Conservation (phyloP, 1,140 invertebrate species). For the Papilio xuthus region DNA sequence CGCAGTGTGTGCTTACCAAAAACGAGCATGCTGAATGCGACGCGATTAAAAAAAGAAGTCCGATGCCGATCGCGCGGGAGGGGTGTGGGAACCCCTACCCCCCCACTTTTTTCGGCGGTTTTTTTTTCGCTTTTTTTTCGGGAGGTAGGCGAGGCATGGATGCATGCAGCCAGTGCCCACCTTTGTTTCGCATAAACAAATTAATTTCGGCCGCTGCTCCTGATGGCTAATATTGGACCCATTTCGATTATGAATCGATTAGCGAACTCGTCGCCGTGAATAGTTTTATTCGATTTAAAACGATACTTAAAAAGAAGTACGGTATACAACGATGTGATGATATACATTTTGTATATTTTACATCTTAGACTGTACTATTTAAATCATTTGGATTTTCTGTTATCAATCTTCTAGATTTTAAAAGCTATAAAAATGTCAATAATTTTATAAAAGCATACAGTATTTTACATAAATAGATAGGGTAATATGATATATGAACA, state of each 20-base stretch:
- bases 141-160: constrained; percentile 75
- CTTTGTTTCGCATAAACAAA: constrained; percentile 82
- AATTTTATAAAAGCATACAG: too few species aligned
- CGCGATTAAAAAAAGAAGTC: constrained; percentile 81
- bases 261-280: neutral
- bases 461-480: too few species aligned
- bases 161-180: constrained; percentile 79
- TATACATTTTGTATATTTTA: neutral
- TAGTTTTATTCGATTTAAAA: neutral
- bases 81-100: constrained; percentile 58
- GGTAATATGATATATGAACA: neutral
- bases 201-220: constrained; percentile 80
- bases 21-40: constrained; percentile 78
- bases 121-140: constrained; percentile 75
- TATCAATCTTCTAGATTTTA: too few species aligned
- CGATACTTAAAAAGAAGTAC: neutral
- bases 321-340: neutral
- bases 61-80: constrained; percentile 79
- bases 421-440: too few species aligned
- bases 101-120: constrained; percentile 65
- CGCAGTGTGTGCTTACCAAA: constrained; percentile 81
- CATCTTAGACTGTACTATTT: too few species aligned
- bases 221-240: constrained; percentile 73
- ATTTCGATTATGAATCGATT: constrained; percentile 35
- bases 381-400: too few species aligned